A percentile compares a stretch with the other conserved stretches of the same genome.
Evolutionary conservation across 2,888 invertebrate species (phyloP).

Genomic region (Polyommatus iphigenia): DNA sequence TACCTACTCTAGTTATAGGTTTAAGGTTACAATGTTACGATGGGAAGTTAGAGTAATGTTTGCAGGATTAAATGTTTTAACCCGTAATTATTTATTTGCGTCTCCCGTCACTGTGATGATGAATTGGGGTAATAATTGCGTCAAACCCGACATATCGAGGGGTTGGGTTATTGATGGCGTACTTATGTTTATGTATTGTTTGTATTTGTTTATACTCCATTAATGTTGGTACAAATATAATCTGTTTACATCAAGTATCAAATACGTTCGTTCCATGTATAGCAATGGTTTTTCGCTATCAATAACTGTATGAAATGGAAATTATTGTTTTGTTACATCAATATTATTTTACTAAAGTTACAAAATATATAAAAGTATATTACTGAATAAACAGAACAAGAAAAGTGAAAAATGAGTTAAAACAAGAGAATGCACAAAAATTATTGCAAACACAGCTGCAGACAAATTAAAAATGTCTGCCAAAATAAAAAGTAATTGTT

Average conservation of each 20-base stretch:
- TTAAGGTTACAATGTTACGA: background rate
- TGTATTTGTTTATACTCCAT: constrained; percentile 36
- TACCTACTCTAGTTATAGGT: background rate
- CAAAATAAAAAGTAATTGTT: constrained; percentile 9
- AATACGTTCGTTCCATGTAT: background rate
- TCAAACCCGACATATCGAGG: constrained; percentile 46
- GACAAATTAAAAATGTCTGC: constrained; percentile 15
- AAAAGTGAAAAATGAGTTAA: background rate
- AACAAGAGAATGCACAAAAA: background rate
- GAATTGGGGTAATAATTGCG: constrained; percentile 76
- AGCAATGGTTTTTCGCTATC: background rate
- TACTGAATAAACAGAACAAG: background rate
- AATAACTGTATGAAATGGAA: background rate
- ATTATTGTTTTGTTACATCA: background rate
- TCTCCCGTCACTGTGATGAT: constrained; percentile 67
- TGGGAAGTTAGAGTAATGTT: background rate
- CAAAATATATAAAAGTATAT: background rate
- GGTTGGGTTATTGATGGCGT: constrained; percentile 63
- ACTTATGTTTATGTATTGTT: constrained; percentile 44
- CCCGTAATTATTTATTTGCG: constrained; percentile 76
- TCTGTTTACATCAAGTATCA: background rate
- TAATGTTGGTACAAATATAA: constrained; percentile 10
- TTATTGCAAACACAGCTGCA: background rate
- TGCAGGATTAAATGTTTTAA: constrained; percentile 55
- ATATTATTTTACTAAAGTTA: background rate